phyloP scores from a whole-genome alignment of 53 echinoderm and acorn worm genomes.

The Echinarachnius parma region DNA sequence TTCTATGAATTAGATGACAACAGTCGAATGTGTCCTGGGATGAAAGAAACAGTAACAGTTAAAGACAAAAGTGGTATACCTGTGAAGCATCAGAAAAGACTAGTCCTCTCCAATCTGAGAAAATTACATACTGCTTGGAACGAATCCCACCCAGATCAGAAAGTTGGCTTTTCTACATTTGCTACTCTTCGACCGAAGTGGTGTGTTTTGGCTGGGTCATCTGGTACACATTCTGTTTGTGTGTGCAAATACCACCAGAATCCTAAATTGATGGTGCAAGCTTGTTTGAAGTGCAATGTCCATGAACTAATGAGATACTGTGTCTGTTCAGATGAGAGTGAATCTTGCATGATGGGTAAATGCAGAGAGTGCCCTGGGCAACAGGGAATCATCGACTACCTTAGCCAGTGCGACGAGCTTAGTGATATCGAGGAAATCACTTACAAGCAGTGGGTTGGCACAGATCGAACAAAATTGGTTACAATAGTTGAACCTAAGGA shows the following conservation, averaged over 20 bases:
- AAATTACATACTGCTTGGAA: too few relatives aligned
- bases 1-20: too few relatives aligned
- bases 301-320: conserved; percentile 44
- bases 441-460: conserved; percentile 43
- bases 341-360: conserved; percentile 46
- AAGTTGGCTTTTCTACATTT: too few relatives aligned
- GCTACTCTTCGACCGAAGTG: conserved; percentile 46
- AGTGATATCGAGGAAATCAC: conserved; percentile 41
- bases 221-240: conserved; percentile 51
- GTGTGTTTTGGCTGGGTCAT: conserved; percentile 54
- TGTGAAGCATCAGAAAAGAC: too few relatives aligned
- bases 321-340: conserved; percentile 47
- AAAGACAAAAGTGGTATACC: too few relatives aligned
- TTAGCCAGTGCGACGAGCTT: conserved; percentile 41
- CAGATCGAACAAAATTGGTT: conserved; percentile 33
- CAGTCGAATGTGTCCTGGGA: too few relatives aligned
- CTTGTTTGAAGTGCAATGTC: conserved; percentile 39
- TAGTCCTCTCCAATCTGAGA: too few relatives aligned
- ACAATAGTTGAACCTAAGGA: conserved; percentile 27
- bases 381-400: conserved; percentile 17
- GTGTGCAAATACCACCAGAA: conserved; percentile 55
- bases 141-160: too few relatives aligned
- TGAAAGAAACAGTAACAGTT: too few relatives aligned
- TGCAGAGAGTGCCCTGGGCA: conserved; percentile 32
- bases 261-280: conserved; percentile 51